Base-by-base conservation (phyloP, 2,888 invertebrate genomes). In the Eudasyphora cyanicolor region DNA sequence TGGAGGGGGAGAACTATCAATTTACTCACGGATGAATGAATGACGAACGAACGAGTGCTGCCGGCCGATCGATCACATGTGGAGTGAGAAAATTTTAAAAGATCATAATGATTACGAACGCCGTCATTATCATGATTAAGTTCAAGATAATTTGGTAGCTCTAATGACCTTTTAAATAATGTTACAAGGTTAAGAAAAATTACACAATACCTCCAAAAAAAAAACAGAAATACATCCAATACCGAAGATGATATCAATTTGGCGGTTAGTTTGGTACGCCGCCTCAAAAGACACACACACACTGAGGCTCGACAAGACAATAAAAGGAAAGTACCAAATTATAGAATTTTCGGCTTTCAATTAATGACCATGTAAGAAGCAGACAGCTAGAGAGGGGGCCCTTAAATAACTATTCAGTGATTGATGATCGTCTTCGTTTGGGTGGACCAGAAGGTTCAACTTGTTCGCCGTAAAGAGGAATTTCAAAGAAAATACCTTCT, bases 121-220 rank as follows among this genome's bases (percentile, higher is more conserved):
- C 35, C 17, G 35, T 27, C n/a, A 62, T 62, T 6, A 35, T 62
- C 35, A 35, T 62, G 19, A 49, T 32, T n/a, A 21, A n/a, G n/a
- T n/a, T n/a, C n/a, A n/a, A n/a, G 38, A 32, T 70, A 45, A 6
- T 32, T 32, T 29, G 17, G 51, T 51, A 35, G 54, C 35, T 35
- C 49, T 71, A 71, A 71, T 71, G 71, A 35, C 24, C 35, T 71
- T 67, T 54, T 51, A 67, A 54, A 57, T 38, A 38, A 21, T 71
- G 54, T 51, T 54, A 79, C 79, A 74, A 79, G 74, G 79, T 79
- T 45, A 74, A 79, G 57, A 67, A 79, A 79, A 79, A 74, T 74
- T 74, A 45, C 64, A 57, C 42, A 73, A 79, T 57, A 45, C 17
- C 21, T n/a, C 2, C 17, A 32, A 32, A 12, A 45, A 49, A 49